phyloP scores from a whole-genome alignment of 2,797 vertebrate genomes.

The Propithecus perrieri region DNA sequence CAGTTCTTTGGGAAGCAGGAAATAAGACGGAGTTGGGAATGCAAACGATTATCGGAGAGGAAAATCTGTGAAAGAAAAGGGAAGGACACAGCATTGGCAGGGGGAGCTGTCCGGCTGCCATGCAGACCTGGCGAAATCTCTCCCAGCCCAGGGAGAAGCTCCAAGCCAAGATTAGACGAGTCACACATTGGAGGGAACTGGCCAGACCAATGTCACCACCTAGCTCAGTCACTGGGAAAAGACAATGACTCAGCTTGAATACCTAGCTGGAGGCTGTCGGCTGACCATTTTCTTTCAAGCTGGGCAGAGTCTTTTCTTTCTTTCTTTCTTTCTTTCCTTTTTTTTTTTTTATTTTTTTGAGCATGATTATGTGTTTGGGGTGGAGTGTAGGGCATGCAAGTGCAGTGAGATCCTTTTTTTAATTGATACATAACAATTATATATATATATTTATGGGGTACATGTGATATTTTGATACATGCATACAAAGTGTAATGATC shows the following conservation, averaged over 20 bases:
- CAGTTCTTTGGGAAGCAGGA: background rate
- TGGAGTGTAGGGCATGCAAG: too few species aligned
- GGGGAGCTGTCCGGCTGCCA: background rate
- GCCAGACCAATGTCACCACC: background rate
- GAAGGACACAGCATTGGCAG: background rate
- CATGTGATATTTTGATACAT: background rate
- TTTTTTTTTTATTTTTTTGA: too few species aligned
- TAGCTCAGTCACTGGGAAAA: background rate
- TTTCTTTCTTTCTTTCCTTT: too few species aligned
- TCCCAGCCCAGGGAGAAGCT: background rate
- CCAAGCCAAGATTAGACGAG: background rate
- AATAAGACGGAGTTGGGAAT: background rate
- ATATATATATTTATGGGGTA: background rate
- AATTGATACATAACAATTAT: background rate
- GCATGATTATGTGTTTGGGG: too few species aligned
- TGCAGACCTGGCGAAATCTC: background rate
- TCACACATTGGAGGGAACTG: accelerated
- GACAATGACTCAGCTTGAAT: background rate
- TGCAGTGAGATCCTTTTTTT: background rate
- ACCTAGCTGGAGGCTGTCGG: background rate
- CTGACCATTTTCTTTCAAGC: background rate
- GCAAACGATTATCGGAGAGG: background rate
- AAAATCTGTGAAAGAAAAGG: background rate
- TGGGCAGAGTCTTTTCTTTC: background rate
- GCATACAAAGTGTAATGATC: background rate